A percentile compares a stretch with the other conserved stretches of the same genome.
phyloP scores from a whole-genome alignment of 2,113 vertebrate species.

The Phaethon lepturus region DNA sequence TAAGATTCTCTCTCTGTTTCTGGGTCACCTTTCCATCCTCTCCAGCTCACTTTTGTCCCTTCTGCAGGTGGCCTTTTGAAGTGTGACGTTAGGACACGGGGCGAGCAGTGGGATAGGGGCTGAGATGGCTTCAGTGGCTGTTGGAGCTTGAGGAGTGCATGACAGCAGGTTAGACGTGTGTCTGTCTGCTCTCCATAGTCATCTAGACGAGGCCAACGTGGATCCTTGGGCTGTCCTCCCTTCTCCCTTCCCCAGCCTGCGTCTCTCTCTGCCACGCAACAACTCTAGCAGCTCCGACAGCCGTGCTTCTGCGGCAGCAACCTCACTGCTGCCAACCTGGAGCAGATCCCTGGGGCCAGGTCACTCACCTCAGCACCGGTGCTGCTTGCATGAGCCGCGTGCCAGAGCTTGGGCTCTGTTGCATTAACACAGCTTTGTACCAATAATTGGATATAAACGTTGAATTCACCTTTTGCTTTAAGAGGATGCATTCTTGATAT shows the following conservation, averaged over 20 bases:
- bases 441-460: slow-evolving; percentile 71
- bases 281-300: rapidly evolving
- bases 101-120: neutral
- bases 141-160: neutral
- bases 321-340: neutral
- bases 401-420: neutral
- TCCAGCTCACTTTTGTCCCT: neutral
- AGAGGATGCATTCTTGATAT: slow-evolving; percentile 1
- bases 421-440: neutral
- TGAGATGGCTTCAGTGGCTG: neutral
- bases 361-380: neutral
- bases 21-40: neutral
- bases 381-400: neutral
- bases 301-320: neutral
- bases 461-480: slow-evolving; percentile 71
- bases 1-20: neutral
- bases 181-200: neutral
- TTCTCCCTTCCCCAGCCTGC: neutral
- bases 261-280: neutral
- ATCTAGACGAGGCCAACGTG: neutral
- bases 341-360: neutral
- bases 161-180: neutral
- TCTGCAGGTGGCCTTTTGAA: neutral
- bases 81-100: neutral
- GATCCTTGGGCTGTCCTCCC: neutral